Evolutionary conservation across 2,113 vertebrate species (phyloP).

Genomic region (Stomatorhinus ivindoensis): DNA sequence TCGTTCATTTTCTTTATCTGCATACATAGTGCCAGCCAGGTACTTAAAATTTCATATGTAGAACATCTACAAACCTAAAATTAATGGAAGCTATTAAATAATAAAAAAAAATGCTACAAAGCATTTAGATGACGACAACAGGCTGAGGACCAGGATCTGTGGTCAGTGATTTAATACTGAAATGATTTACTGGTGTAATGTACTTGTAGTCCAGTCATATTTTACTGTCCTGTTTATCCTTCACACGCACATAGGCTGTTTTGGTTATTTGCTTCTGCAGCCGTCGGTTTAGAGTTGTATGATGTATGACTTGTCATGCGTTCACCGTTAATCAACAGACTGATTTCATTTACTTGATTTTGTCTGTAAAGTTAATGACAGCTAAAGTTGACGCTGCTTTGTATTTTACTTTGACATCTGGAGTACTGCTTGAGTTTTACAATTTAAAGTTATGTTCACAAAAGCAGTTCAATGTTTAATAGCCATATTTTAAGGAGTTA

Average conservation of each 20-base stretch:
- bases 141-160: not conserved
- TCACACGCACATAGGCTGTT: not conserved
- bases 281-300: not conserved
- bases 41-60: not conserved
- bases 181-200: not conserved
- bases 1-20: not conserved
- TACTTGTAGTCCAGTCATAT: not conserved
- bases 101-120: not conserved
- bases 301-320: not conserved
- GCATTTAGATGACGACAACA: not conserved
- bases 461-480: not conserved
- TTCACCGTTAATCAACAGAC: not conserved
- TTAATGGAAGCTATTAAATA: not conserved
- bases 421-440: not conserved
- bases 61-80: not conserved
- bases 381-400: not conserved
- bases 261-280: not conserved
- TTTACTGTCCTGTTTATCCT: not conserved
- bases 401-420: not conserved
- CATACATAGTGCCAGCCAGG: not conserved
- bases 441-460: not conserved
- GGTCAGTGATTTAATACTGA: not conserved
- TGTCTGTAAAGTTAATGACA: not conserved
- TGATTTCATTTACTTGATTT: not conserved
- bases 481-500: not conserved